Conservation (phyloP, 2,113 vertebrate genomes). For the Lethenteron camtschaticum region DNA sequence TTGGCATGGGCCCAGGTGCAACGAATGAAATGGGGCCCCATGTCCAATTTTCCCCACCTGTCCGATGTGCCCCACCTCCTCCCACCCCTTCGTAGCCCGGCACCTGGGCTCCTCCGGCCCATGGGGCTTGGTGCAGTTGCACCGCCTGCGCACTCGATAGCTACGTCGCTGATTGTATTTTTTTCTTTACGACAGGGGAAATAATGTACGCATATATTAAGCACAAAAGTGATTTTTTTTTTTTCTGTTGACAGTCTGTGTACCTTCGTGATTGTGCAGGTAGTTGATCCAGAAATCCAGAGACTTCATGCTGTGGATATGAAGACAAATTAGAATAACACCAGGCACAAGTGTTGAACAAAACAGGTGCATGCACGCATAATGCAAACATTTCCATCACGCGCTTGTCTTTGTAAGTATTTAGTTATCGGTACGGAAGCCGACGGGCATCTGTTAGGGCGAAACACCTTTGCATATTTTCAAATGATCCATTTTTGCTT, state of each 20-base stretch:
- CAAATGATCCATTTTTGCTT: no score
- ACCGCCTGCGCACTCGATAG: neutral
- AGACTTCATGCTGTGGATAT: slow-evolving; percentile 45
- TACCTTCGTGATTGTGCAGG: slow-evolving; percentile 82
- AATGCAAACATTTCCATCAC: neutral
- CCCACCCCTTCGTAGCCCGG: no score
- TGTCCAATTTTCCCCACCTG: no score
- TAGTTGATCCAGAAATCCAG: slow-evolving; percentile 95
- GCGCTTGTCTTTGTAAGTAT: no score
- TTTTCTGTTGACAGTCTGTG: slow-evolving; percentile 8
- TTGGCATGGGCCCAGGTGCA: no score
- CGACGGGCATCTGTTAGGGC: no score
- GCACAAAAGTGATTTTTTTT: neutral
- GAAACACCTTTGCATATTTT: no score
- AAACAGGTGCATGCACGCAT: slow-evolving; percentile 1
- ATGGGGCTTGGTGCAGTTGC: neutral
- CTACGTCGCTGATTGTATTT: neutral
- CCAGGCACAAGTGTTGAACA: neutral
- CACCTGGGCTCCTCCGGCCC: neutral
- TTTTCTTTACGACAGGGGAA: neutral
- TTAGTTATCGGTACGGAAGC: no score
- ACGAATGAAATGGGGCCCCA: no score
- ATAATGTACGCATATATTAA: neutral
- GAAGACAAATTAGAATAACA: slow-evolving; percentile 2
- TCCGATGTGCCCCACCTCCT: no score